Evolutionary conservation across 2,113 vertebrate genomes (phyloP).

Genomic region (Taurulus bubalis): DNA sequence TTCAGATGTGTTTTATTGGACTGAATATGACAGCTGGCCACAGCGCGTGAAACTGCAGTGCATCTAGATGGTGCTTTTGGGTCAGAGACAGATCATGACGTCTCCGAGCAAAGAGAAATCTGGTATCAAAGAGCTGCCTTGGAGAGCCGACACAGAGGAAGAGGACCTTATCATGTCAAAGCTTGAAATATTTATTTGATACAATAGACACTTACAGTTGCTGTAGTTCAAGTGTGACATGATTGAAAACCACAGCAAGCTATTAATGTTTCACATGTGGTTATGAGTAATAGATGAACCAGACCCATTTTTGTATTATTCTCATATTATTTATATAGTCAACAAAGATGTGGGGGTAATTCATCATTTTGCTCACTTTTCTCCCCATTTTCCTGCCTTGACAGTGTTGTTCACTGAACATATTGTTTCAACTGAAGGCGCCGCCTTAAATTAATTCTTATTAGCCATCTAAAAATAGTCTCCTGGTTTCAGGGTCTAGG

Average conservation of each 20-base stretch:
- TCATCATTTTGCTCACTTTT: conserved; percentile 60
- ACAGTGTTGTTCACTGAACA: conserved; percentile 54
- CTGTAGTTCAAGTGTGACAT: conserved; percentile 61
- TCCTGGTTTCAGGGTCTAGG: conserved; percentile 58
- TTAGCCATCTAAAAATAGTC: conserved; percentile 80
- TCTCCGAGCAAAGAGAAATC: conserved; percentile 62
- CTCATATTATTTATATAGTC: conserved; percentile 45
- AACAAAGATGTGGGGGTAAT: conserved; percentile 52
- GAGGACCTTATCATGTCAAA: conserved; percentile 65
- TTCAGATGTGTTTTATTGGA: conserved; percentile 70
- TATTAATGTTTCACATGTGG: conserved; percentile 58
- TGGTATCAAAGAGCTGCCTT: conserved; percentile 61
- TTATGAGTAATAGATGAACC: conserved; percentile 49
- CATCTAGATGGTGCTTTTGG: conserved; percentile 54
- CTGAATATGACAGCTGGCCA: conserved; percentile 62
- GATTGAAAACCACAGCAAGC: conserved; percentile 61
- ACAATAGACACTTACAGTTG: conserved; percentile 68
- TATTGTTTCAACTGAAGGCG: conserved; percentile 70
- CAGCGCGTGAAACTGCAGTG: conserved; percentile 51
- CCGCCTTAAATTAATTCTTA: conserved; percentile 76
- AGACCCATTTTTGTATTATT: conserved; percentile 8
- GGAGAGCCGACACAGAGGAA: conserved; percentile 56
- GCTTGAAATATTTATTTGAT: conserved; percentile 75
- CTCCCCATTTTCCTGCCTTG: conserved; percentile 37
- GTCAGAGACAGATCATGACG: conserved; percentile 59